Evolutionary conservation across 2,888 invertebrate genomes (phyloP), one percentile per base, ranked within the genome.

Genomic region (Parnassius glacialis): DNA sequence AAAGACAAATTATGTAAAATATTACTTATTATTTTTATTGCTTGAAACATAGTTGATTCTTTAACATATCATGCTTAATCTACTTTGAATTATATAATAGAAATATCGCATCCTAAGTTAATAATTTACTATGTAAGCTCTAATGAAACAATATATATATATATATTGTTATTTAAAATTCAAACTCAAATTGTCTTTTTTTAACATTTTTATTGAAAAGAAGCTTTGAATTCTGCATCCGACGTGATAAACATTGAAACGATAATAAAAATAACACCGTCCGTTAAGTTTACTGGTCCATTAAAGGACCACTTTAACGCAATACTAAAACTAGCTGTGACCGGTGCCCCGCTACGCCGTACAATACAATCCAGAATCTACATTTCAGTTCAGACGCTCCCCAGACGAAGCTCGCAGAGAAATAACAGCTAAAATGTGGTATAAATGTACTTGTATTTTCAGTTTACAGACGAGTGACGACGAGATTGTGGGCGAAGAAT

Each of bases 371-470:
- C 56, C 53, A 48, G 56, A 62, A 43, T 60, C 50, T 57, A 53
- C 53, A 51, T 51, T 25, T n/a, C 51, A 48, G 45, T 52, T 13
- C 16, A 45, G 52, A 51, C 48, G 25, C 53, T 48, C 52, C 52
- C 43, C 53, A 59, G 48, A 53, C 52, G 43, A 54, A 58, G 62
- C 45, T 56, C 43, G 42, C 47, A 51, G 57, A 60, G 59, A 62
- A 65, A 64, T 61, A 60, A 44, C 60, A 55, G 47, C 54, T 65
- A 44, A 34, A 63, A 65, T 52, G 55, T 58, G 45, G 45, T 63
- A 55, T 63, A 63, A 59, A 63, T 63, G 53, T 59, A 52, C 59
- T 59, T 64, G 48, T 61, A 54, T 53, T 65, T 65, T 62, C 58
- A 65, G 61, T 65, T 61, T 54, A 44, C 59, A 59, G 59, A 16